Evolutionary conservation across 1,140 invertebrate species (phyloP).

Genomic region (Scaptomyza montana): DNA sequence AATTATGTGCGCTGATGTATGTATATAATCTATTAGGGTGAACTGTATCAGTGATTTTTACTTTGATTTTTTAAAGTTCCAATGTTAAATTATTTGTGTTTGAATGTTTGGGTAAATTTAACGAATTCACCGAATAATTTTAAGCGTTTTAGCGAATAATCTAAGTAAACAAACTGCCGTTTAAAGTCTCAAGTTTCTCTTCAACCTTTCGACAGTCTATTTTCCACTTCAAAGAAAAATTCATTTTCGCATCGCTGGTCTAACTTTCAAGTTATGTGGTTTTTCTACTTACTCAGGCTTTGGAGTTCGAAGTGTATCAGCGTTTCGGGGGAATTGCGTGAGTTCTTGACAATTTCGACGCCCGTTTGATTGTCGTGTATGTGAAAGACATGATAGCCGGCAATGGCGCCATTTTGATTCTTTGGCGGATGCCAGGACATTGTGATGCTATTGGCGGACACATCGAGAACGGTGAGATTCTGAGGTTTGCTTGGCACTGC

Average conservation of each 20-base stretch:
- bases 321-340: conserved; percentile 82
- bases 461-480: conserved; percentile 90
- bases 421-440: conserved; percentile 91
- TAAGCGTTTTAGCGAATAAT: no score
- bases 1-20: background rate
- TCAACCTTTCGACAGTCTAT: no score
- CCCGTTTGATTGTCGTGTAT: conserved; percentile 88
- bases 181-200: no score
- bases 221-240: no score
- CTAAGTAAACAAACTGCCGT: no score
- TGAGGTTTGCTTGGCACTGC: conserved; percentile 92
- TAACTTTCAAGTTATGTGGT: no score
- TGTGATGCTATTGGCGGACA: conserved; percentile 90
- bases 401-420: conserved; percentile 88
- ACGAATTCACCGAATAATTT: no score
- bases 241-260: no score
- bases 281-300: conserved; percentile 87
- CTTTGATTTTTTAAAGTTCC: no score
- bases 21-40: background rate
- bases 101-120: no score
- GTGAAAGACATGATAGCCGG: conserved; percentile 89
- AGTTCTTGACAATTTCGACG: conserved; percentile 86
- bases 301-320: conserved; percentile 85
- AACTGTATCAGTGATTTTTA: background rate
- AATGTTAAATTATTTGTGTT: no score